Percentiles rank a stretch among this genome's conserved stretches.
These are phyloP conservation scores for Fopius arisanus DNA, from an alignment of 1,140 invertebrate genomes.

Conservation along the genomic window DNA sequence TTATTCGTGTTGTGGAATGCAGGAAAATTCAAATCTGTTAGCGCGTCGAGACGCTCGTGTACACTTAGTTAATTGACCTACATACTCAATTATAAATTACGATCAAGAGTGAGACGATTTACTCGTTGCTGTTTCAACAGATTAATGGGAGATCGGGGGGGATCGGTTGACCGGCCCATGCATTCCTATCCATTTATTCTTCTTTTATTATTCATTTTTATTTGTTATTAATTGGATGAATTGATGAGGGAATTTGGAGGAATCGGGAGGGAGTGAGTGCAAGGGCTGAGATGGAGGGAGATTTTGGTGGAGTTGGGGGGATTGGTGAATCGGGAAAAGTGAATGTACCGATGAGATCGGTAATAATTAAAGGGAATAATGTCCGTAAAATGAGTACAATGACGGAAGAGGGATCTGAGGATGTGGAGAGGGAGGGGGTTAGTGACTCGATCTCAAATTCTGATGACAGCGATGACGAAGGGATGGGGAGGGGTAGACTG, in stretches of 20 bases:
- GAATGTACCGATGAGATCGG: neutral
- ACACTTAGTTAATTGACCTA: neutral
- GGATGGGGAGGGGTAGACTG: conserved; percentile 44
- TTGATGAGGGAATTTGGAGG: too few relatives aligned
- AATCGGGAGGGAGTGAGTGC: neutral
- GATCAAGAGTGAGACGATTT: neutral
- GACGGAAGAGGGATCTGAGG: conserved; percentile 53
- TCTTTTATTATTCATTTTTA: too few relatives aligned
- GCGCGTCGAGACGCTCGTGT: neutral
- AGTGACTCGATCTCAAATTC: conserved; percentile 32
- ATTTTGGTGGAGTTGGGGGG: too few relatives aligned
- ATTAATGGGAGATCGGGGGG: too few relatives aligned
- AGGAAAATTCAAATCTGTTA: neutral
- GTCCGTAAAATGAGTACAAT: conserved; percentile 56
- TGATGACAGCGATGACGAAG: conserved; percentile 44
- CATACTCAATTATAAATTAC: conserved; percentile 7
- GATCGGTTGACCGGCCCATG: too few relatives aligned
- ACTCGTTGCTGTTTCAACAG: too few relatives aligned
- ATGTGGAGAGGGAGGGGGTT: conserved; percentile 44
- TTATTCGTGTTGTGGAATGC: neutral
- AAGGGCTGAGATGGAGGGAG: too few relatives aligned
- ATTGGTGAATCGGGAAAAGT: too few relatives aligned
- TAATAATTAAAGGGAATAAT: conserved; percentile 29
- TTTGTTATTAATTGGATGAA: too few relatives aligned
- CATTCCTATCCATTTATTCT: too few relatives aligned